These are phyloP conservation scores for Neomicropteryx cornuta DNA, from an alignment of 1,140 invertebrate species.

Conservation along the genomic window DNA sequence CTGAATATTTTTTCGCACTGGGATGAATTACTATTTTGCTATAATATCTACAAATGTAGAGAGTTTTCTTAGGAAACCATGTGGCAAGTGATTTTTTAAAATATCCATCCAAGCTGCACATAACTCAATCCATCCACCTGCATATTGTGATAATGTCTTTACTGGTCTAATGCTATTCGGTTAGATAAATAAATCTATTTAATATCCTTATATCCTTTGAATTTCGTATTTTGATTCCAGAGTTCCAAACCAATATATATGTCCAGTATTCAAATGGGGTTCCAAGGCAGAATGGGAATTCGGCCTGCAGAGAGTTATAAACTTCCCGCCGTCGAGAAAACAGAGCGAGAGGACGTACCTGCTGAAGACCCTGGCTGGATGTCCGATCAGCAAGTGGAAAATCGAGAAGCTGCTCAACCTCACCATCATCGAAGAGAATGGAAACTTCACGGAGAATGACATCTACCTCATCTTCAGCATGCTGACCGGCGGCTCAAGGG, in stretches of 20 bases:
- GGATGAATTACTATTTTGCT: too few relatives aligned
- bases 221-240: constrained; percentile 30
- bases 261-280: constrained; percentile 68
- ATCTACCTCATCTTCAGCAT: constrained; percentile 60
- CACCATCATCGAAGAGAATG: constrained; percentile 51
- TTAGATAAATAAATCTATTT: too few relatives aligned
- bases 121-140: too few relatives aligned
- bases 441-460: constrained; percentile 61
- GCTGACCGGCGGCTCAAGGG: constrained; percentile 50
- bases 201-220: not conserved
- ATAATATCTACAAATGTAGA: too few relatives aligned
- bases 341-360: constrained; percentile 62
- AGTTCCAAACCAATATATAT: constrained; percentile 58
- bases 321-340: constrained; percentile 54
- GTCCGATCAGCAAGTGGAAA: constrained; percentile 53
- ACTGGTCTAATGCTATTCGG: too few relatives aligned
- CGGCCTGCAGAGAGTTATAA: constrained; percentile 57
- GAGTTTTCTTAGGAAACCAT: too few relatives aligned
- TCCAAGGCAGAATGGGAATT: constrained; percentile 67
- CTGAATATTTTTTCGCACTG: too few relatives aligned
- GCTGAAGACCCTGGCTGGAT: constrained; percentile 62
- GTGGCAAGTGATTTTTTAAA: too few relatives aligned
- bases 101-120: too few relatives aligned
- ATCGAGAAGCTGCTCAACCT: constrained; percentile 56
- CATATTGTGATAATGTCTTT: too few relatives aligned